Percentiles rank a stretch among this genome's conserved stretches.
phyloP scores from a whole-genome alignment of 2,113 vertebrate genomes.

The Phyllostomus discolor region DNA sequence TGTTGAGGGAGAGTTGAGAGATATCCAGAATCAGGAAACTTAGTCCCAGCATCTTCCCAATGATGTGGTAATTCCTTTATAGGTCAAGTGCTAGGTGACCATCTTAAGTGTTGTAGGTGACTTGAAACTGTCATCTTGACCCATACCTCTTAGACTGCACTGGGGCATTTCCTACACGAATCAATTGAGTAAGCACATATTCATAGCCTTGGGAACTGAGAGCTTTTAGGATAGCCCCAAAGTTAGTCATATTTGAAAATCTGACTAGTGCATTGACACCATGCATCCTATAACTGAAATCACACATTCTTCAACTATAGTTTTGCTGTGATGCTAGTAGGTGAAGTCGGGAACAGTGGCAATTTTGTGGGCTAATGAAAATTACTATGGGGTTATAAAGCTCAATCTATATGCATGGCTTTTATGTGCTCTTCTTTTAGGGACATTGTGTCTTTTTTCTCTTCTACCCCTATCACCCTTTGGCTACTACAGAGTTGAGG shows the following conservation, averaged over 20 bases:
- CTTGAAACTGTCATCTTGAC: neutral
- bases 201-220: neutral
- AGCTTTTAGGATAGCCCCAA: neutral
- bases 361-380: constrained; percentile 15
- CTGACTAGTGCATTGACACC: neutral
- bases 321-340: neutral
- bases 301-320: neutral
- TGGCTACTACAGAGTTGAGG: neutral
- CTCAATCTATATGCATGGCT: constrained; percentile 2
- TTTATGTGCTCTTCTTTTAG: neutral
- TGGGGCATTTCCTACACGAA: neutral
- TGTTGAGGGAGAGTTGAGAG: neutral
- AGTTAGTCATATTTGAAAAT: neutral
- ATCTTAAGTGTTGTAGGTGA: neutral
- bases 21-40: neutral
- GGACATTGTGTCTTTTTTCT: neutral
- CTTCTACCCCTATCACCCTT: neutral
- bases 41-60: neutral
- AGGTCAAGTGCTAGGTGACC: neutral
- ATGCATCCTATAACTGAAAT: accelerated
- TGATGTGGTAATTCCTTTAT: neutral
- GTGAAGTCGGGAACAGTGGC: neutral
- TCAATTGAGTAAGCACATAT: neutral
- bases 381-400: constrained; percentile 12
- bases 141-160: neutral